These are phyloP conservation scores for Sprattus sprattus DNA, from an alignment of 2,113 vertebrate species.

Conservation along the genomic window DNA sequence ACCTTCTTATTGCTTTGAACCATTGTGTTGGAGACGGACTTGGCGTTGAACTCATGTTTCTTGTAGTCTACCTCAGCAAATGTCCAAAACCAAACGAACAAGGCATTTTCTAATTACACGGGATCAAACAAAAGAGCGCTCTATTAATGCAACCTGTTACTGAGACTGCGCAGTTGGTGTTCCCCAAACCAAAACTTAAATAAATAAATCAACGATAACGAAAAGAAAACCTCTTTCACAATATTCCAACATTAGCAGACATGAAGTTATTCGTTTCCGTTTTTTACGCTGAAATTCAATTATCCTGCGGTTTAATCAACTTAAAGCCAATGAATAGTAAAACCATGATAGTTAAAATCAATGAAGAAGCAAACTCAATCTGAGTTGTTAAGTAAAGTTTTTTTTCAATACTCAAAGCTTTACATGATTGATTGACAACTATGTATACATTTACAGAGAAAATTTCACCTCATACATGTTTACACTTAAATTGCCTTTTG, in stretches of 20 bases:
- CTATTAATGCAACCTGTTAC: neutral
- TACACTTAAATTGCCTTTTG: constrained; percentile 44
- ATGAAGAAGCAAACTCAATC: constrained; percentile 15
- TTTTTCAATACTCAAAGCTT: constrained; percentile 46
- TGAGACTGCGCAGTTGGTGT: neutral
- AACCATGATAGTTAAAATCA: neutral
- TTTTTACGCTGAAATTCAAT: too few species aligned
- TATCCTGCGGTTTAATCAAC: too few species aligned
- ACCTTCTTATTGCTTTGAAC: constrained; percentile 66
- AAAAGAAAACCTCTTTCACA: neutral
- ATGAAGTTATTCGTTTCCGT: too few species aligned
- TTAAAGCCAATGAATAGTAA: too few species aligned
- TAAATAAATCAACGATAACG: too few species aligned
- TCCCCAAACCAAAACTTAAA: neutral
- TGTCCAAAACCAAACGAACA: neutral
- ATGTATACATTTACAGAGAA: constrained; percentile 53
- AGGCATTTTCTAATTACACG: neutral
- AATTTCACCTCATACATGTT: constrained; percentile 53
- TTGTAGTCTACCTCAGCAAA: neutral
- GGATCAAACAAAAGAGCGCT: neutral
- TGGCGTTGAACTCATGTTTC: constrained; percentile 53
- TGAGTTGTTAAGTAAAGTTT: constrained; percentile 35
- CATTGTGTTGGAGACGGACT: constrained; percentile 64
- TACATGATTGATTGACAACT: constrained; percentile 42
- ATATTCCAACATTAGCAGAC: too few species aligned